Evolutionary conservation across 2,113 vertebrate genomes (phyloP).

Genomic region (Gorsachius goisagi): DNA sequence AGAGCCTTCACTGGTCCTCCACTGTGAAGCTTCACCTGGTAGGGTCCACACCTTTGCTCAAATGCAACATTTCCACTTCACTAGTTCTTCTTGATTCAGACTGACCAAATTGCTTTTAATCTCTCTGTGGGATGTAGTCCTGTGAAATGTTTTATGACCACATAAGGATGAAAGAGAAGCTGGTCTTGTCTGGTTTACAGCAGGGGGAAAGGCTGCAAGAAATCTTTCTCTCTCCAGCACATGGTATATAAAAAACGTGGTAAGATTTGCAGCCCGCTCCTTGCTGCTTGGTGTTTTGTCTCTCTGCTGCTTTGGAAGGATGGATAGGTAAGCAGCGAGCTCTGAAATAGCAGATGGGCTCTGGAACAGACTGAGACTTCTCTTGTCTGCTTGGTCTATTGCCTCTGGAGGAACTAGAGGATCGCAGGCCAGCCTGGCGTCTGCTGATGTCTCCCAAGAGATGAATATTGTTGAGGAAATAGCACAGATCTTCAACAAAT

Average conservation of each 20-base stretch:
- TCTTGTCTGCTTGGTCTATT: not conserved
- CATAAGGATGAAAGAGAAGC: not conserved
- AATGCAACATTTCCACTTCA: not conserved
- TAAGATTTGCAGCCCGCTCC: not conserved
- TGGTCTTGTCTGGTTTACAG: not conserved
- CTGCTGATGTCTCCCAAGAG: not conserved
- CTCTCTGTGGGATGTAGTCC: not conserved
- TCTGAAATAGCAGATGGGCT: not conserved
- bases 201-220: not conserved
- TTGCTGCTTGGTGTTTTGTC: not conserved
- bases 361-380: not conserved
- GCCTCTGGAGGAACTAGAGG: not conserved
- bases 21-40: not conserved
- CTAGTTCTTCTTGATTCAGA: not conserved
- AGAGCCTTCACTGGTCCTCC: not conserved
- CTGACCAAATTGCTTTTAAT: not conserved
- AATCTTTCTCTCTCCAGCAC: not conserved
- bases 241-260: not conserved
- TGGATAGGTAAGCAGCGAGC: not conserved
- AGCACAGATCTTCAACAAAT: not conserved
- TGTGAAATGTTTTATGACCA: not conserved
- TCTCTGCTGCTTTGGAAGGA: not conserved
- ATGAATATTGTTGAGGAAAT: not conserved
- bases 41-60: not conserved
- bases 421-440: accelerated